phyloP scores from a whole-genome alignment of 2,888 invertebrate species.

The Microctonus hyperodae region DNA sequence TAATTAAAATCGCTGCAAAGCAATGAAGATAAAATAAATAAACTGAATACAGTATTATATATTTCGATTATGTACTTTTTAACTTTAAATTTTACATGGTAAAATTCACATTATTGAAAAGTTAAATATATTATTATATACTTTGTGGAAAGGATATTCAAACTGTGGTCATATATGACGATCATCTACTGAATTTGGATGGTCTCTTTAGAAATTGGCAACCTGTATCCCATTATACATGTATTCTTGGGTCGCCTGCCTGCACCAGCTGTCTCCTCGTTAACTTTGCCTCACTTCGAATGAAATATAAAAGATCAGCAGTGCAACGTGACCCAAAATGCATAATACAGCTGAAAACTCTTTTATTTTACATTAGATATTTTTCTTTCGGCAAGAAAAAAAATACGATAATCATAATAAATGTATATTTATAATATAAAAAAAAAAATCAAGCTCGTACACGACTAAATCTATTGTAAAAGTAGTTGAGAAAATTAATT shows the following conservation, averaged over 20 bases:
- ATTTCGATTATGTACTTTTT: background rate
- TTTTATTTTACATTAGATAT: background rate
- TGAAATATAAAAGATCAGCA: slow-evolving; percentile 31
- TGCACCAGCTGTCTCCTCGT: slow-evolving; percentile 33
- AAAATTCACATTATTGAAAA: background rate
- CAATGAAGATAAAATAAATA: too few relatives aligned
- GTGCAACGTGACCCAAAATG: slow-evolving; percentile 1
- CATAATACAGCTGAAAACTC: slow-evolving; percentile 13
- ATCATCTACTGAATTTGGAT: slow-evolving; percentile 7
- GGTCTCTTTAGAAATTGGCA: slow-evolving; percentile 19
- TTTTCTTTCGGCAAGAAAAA: background rate
- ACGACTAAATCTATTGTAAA: too few relatives aligned
- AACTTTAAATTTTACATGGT: background rate
- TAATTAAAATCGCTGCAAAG: background rate
- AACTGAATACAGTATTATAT: background rate
- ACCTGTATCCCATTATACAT: slow-evolving; percentile 17
- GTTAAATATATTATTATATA: background rate
- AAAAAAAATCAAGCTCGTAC: too few relatives aligned
- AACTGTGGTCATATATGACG: slow-evolving; percentile 17
- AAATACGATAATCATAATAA: too few relatives aligned
- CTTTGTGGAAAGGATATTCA: background rate
- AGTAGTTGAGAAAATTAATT: too few relatives aligned
- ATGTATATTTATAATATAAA: too few relatives aligned
- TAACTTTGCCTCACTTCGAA: slow-evolving; percentile 28
- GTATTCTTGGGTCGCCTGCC: slow-evolving; percentile 21